phyloP scores from a whole-genome alignment of 2,113 vertebrate species.

The Fregetta grallaria region DNA sequence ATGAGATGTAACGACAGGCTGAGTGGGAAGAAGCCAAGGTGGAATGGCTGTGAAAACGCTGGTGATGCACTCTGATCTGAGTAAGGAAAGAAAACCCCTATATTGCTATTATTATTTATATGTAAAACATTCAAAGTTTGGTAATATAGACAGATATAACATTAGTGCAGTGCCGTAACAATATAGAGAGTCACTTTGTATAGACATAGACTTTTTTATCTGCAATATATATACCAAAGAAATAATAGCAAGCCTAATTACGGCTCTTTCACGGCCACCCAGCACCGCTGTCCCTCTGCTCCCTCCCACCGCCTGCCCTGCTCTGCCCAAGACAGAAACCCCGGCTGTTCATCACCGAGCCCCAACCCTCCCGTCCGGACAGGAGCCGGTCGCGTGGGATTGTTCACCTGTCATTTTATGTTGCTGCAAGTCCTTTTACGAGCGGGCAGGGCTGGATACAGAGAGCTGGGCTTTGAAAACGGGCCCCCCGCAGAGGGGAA shows the following conservation, averaged over 20 bases:
- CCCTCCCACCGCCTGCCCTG: neutral
- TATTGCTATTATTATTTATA: neutral
- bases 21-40: neutral
- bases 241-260: neutral
- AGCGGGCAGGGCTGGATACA: neutral
- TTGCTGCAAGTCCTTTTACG: neutral
- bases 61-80: neutral
- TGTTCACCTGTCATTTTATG: neutral
- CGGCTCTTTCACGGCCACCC: neutral
- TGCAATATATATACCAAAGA: neutral
- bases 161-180: fast-evolving
- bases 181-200: fast-evolving
- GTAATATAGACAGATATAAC: fast-evolving
- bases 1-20: fast-evolving
- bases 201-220: fast-evolving
- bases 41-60: neutral
- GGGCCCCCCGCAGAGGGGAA: neutral
- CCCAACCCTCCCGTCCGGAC: neutral
- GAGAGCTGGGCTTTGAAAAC: neutral
- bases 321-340: neutral
- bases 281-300: neutral
- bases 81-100: neutral
- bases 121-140: neutral
- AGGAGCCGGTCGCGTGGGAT: fast-evolving
- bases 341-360: fast-evolving